Conservation (phyloP, 2,797 vertebrate species). For the Notolepis coatsorum region DNA sequence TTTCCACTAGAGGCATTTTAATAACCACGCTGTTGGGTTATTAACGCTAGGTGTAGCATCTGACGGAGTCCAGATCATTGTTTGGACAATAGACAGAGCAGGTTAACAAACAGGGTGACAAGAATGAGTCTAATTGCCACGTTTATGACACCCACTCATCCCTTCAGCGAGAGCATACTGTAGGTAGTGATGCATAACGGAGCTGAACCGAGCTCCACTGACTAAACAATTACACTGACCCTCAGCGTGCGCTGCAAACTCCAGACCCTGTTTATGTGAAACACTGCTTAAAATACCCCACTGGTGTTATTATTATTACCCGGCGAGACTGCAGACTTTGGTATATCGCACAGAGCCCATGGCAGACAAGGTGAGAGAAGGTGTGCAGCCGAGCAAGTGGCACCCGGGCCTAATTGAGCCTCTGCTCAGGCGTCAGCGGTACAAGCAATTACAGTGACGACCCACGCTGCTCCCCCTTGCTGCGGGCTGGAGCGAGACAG, state of each 20-base stretch:
- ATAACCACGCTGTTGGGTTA: too few relatives aligned
- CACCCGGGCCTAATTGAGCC: conserved; percentile 67
- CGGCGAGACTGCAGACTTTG: conserved; percentile 22
- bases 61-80: conserved; percentile 37
- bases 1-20: too few relatives aligned
- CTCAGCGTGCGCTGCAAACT: background rate
- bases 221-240: conserved; percentile 2
- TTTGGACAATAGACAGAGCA: conserved; percentile 39
- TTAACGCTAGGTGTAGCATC: too few relatives aligned
- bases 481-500: conserved; percentile 59
- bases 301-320: too few relatives aligned
- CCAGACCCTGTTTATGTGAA: conserved; percentile 29
- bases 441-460: conserved; percentile 70
- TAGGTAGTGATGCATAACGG: background rate
- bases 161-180: conserved; percentile 8
- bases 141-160: conserved; percentile 31
- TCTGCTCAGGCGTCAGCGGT: conserved; percentile 66
- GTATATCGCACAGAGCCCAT: conserved; percentile 6
- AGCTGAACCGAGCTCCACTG: background rate
- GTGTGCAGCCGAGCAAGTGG: conserved; percentile 53
- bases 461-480: conserved; percentile 41
- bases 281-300: conserved; percentile 14
- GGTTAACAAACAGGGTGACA: conserved; percentile 18
- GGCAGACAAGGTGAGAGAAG: conserved; percentile 22
- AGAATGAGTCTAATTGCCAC: conserved; percentile 28